Percentiles rank a stretch among this genome's conserved stretches.
Evolutionary conservation across 2,113 vertebrate genomes (phyloP).

Genomic region (crab-eating macaque (Macaca fascicularis)): T2T-MFA8v1.1 NC_088380.1:170319001-170319500

Average conservation of each 20-base stretch:
- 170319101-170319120: background rate
- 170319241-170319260: background rate
- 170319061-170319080: background rate
- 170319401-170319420: constrained; percentile 41
- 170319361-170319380: constrained; percentile 14
- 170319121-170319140: background rate
- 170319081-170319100: background rate
- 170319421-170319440: constrained; percentile 43
- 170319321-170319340: constrained; percentile 35
- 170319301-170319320: background rate
- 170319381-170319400: constrained; percentile 32
- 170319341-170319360: constrained; percentile 20
- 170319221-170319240: background rate
- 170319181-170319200: background rate
- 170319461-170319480: constrained; percentile 12
- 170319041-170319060: background rate
- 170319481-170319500: background rate
- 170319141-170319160: background rate
- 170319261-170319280: background rate
- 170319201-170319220: background rate
- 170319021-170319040: background rate
- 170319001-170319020: too few species aligned
- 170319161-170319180: background rate
- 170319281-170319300: background rate
- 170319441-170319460: constrained; percentile 19